Percentiles rank a stretch among this genome's conserved stretches.
Conservation (phyloP, 2,797 vertebrate genomes). For the Tadarida brasiliensis region DNA sequence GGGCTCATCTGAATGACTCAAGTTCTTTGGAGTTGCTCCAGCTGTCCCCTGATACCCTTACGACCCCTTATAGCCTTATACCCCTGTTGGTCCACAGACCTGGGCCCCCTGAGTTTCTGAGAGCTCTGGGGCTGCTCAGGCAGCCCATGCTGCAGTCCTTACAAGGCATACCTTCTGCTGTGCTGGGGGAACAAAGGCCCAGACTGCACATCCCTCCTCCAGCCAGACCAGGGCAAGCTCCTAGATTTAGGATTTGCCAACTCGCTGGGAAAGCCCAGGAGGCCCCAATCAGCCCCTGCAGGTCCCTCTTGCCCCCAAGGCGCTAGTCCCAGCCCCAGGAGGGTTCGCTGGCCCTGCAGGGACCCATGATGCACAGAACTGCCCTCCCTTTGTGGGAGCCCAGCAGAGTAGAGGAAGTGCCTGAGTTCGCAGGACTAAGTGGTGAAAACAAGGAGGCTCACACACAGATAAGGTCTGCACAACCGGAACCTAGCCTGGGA, state of each 20-base stretch:
- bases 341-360: too few relatives aligned
- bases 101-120: not conserved
- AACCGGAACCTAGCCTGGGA: fast-evolving
- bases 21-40: not conserved
- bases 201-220: not conserved
- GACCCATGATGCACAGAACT: not conserved
- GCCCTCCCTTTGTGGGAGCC: not conserved
- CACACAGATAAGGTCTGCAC: not conserved
- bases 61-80: too few relatives aligned
- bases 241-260: not conserved
- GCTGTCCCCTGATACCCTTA: too few relatives aligned
- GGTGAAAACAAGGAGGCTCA: not conserved
- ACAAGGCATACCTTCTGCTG: fast-evolving
- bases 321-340: not conserved
- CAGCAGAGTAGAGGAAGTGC: not conserved
- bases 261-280: not conserved
- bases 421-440: not conserved
- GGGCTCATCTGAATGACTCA: not conserved
- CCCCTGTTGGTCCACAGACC: not conserved
- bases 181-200: not conserved
- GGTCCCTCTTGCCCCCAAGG: not conserved
- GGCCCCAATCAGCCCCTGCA: not conserved
- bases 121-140: not conserved
- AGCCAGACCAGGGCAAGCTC: not conserved
- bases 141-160: not conserved